Base-by-base conservation (phyloP, 2,113 vertebrate genomes). In the Brachyhypopomus occidentalis region DNA sequence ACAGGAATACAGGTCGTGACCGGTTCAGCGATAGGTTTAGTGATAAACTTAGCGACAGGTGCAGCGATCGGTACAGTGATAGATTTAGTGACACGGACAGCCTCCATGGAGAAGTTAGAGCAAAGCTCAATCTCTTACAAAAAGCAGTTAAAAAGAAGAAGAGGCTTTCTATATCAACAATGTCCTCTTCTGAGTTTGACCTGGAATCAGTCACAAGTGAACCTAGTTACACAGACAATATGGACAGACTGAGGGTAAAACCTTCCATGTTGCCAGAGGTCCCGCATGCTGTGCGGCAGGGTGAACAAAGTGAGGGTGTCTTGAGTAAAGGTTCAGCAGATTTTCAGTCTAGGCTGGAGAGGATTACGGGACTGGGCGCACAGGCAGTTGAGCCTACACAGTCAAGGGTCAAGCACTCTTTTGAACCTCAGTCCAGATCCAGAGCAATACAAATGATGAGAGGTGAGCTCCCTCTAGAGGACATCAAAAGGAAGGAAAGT, bases 31-130 rank as follows among this genome's bases (percentile, higher is more conserved):
- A 84, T 48, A 84, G 91, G 62, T 94, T 92, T 83, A 94, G 93
- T 83, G 92, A 94, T 79, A 93, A 89, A 79, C 91, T 92, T 30
- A 94, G 92, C 60, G 92, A 94, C 86, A 62, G 92, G 22, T 93
- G 90, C 87, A 94, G 93, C 22, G 93, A 94, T 87, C 84, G 89
- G 23, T 93, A 92, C 84, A 93, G 93, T 3, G 92, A 94, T 6
- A 85, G 88, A 79, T 93, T 94, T 85, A 94, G 90, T 66, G 88
- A 95, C 87, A 94, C 94, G 0, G 94, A 95, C 74, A 95, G 94
- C 74, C 94, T 98, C 77, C 93, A 99, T 72, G 93, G 95, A 20
- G 96, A 98, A 86, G 96, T 95, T 36, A 96, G 95, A 79, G 90
- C 92, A 55, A 99, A 99, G 85, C 91, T 99, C 2, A 93, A 88